Evolutionary conservation across 2,888 invertebrate genomes (phyloP).

Genomic region (Helleia helle): DNA sequence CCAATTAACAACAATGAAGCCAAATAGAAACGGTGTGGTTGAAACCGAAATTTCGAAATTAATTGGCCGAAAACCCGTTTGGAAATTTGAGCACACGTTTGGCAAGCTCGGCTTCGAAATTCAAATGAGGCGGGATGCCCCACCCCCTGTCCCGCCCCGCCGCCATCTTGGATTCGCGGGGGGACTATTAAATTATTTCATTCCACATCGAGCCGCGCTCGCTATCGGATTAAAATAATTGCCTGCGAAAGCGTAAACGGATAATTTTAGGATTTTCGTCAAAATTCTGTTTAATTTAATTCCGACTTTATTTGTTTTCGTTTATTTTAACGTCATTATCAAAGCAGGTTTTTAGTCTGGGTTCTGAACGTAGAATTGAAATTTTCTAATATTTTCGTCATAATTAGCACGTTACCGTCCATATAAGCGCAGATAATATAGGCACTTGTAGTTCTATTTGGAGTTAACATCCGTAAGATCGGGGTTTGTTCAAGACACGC

Average conservation of each 20-base stretch:
- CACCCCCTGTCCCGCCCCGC: constrained; percentile 63
- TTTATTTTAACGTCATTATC: too few species aligned
- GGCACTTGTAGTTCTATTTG: too few species aligned
- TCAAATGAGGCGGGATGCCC: constrained; percentile 72
- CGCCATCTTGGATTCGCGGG: constrained; percentile 66
- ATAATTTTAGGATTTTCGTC: constrained; percentile 62
- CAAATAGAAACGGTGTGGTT: constrained; percentile 32
- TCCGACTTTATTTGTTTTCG: too few species aligned
- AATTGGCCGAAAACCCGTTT: constrained; percentile 69
- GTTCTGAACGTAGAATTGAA: too few species aligned
- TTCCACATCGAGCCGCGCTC: constrained; percentile 65
- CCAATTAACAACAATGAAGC: constrained; percentile 56
- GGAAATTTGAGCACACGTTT: constrained; percentile 62
- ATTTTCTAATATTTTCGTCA: too few species aligned
- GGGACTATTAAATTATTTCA: constrained; percentile 73
- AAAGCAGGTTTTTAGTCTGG: too few species aligned
- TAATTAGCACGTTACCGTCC: too few species aligned
- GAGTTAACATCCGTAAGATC: too few species aligned
- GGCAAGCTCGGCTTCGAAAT: constrained; percentile 66
- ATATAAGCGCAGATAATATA: too few species aligned
- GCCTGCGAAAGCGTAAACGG: constrained; percentile 69
- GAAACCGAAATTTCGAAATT: constrained; percentile 62
- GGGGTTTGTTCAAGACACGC: too few species aligned
- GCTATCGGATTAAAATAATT: constrained; percentile 73
- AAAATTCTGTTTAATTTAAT: constrained; percentile 44